Conservation (phyloP, 2,797 vertebrate genomes). For the Menidia menidia region DNA sequence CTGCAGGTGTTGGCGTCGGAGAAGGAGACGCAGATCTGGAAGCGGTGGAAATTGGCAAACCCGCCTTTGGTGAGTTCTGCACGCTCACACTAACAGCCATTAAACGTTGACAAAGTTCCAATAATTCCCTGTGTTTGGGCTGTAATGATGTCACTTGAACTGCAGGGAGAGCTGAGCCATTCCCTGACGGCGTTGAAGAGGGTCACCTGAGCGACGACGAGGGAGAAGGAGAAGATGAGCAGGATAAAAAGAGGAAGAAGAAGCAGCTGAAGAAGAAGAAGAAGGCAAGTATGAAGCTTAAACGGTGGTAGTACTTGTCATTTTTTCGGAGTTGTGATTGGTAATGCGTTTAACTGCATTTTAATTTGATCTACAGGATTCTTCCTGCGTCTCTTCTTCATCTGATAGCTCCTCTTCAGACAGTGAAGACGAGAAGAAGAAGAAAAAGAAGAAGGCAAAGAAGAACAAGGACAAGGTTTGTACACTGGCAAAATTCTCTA, state of each 20-base stretch:
- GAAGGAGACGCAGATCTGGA: constrained; percentile 9
- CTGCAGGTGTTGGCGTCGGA: constrained; percentile 35
- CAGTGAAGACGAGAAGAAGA: constrained; percentile 29
- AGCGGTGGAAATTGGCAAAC: not conserved
- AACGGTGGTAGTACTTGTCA: not conserved
- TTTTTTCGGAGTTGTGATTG: not conserved
- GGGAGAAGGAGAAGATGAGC: constrained; percentile 48
- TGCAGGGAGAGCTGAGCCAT: constrained; percentile 19
- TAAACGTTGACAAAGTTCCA: not conserved
- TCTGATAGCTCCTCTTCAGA: constrained; percentile 49
- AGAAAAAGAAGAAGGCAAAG: constrained; percentile 6
- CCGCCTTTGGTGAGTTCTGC: constrained; percentile 32
- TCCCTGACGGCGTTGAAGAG: not conserved
- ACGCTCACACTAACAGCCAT: accelerated
- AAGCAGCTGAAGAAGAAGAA: constrained; percentile 53
- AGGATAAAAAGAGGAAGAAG: constrained; percentile 51
- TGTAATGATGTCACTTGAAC: constrained; percentile 13
- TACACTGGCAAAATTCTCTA: not conserved
- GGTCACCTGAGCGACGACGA: constrained; percentile 73
- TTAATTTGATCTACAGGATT: constrained; percentile 35
- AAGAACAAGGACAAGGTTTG: not conserved
- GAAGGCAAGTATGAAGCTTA: constrained; percentile 37
- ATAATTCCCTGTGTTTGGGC: not conserved
- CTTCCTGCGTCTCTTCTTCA: constrained; percentile 44
- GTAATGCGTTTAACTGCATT: no score